These are phyloP conservation scores for Deilephila porcellus DNA, from an alignment of 2,888 invertebrate species.

Conservation along the genomic window DNA sequence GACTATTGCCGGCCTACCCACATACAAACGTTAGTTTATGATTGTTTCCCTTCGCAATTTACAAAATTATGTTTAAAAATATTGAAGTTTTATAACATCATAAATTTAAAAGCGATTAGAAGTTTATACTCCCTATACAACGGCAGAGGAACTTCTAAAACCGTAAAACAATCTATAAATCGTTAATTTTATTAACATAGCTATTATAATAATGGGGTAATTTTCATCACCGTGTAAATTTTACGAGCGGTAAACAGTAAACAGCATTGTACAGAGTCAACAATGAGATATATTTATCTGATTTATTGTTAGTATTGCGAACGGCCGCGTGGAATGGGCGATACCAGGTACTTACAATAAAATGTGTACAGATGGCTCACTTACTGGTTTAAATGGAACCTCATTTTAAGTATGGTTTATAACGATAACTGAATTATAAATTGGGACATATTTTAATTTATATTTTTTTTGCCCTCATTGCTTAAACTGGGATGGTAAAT, in stretches of 20 bases:
- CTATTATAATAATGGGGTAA: constrained; percentile 45
- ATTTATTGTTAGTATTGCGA: constrained; percentile 57
- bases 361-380: constrained; percentile 14
- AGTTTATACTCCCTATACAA: neutral
- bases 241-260: constrained; percentile 49
- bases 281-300: constrained; percentile 64
- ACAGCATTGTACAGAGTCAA: constrained; percentile 58
- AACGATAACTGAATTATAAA: too few species aligned
- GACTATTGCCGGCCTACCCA: too few species aligned
- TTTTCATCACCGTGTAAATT: constrained; percentile 52
- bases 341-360: constrained; percentile 3
- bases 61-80: too few species aligned
- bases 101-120: neutral
- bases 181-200: constrained; percentile 21
- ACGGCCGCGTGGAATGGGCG: constrained; percentile 29
- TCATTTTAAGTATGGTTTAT: too few species aligned
- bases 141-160: neutral
- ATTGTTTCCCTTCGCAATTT: too few species aligned
- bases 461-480: neutral
- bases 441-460: neutral
- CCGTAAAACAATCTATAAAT: neutral
- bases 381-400: neutral
- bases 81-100: neutral
- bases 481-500: too few species aligned
- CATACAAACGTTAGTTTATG: too few species aligned